phyloP scores from a whole-genome alignment of 1,140 invertebrate species.

The Cydia splendana region DNA sequence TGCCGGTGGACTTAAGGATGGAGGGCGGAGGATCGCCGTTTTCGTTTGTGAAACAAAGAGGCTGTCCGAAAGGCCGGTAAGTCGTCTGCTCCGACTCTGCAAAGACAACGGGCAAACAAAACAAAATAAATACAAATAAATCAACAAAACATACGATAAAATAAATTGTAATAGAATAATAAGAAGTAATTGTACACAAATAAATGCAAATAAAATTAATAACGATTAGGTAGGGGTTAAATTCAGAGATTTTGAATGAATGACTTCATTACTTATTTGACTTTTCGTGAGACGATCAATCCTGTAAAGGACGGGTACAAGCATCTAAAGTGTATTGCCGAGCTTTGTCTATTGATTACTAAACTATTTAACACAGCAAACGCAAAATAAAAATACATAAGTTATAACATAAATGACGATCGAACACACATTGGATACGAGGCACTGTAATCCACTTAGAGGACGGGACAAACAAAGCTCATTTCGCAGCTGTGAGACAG shows the following conservation, averaged over 20 bases:
- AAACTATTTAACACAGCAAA: constrained; percentile 72
- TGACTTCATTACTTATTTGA: constrained; percentile 40
- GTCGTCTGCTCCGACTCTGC: constrained; percentile 82
- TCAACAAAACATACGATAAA: constrained; percentile 56
- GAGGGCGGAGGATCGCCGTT: constrained; percentile 80
- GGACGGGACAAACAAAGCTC: constrained; percentile 75
- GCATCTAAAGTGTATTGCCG: constrained; percentile 65
- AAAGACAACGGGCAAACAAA: constrained; percentile 77
- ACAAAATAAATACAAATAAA: constrained; percentile 71
- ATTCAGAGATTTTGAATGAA: constrained; percentile 39
- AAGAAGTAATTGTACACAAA: constrained; percentile 49
- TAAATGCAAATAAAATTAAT: constrained; percentile 51
- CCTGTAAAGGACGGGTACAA: constrained; percentile 66
- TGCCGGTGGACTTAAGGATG: constrained; percentile 76
- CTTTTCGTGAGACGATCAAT: constrained; percentile 47
- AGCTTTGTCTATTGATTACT: constrained; percentile 64
- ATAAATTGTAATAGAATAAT: constrained; percentile 52
- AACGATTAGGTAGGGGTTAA: constrained; percentile 48
- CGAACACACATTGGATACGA: constrained; percentile 68
- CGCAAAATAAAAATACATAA: constrained; percentile 61
- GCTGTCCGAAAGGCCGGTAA: constrained; percentile 87
- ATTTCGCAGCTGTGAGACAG: constrained; percentile 61
- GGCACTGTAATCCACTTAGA: constrained; percentile 62
- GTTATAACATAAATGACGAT: constrained; percentile 43
- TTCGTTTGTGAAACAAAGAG: constrained; percentile 83